These are phyloP conservation scores for Lagria hirta DNA, from an alignment of 2,888 invertebrate species.

Conservation along the genomic window DNA sequence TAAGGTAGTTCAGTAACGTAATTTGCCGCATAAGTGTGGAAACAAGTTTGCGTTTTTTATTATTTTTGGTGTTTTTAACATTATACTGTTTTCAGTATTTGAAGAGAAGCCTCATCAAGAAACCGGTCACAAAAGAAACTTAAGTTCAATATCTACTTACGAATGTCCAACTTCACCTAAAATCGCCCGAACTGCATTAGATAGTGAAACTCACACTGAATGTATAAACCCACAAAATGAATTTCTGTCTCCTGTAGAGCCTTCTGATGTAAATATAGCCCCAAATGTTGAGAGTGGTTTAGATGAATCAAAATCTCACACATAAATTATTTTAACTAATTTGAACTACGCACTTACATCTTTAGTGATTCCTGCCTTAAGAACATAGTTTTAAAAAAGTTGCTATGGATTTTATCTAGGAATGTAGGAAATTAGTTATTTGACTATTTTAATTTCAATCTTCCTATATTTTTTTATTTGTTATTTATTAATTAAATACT, in stretches of 20 bases:
- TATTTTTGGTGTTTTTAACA: slow-evolving; percentile 3
- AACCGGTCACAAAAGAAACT: slow-evolving; percentile 46
- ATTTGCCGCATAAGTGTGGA: too few relatives aligned
- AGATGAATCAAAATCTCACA: slow-evolving; percentile 28
- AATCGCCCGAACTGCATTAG: slow-evolving; percentile 1
- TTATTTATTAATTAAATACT: slow-evolving; percentile 26
- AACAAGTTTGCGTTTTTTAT: not conserved
- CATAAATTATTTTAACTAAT: slow-evolving; percentile 28
- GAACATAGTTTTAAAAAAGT: slow-evolving; percentile 15
- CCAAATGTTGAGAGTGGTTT: slow-evolving; percentile 24
- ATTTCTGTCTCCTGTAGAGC: slow-evolving; percentile 3
- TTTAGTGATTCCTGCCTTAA: slow-evolving; percentile 31
- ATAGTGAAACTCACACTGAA: slow-evolving; percentile 3
- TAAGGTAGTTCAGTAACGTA: too few relatives aligned
- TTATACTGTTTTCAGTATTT: slow-evolving; percentile 61
- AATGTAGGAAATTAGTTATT: slow-evolving; percentile 10
- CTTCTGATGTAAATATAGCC: slow-evolving; percentile 14
- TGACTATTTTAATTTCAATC: slow-evolving; percentile 15
- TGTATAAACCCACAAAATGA: slow-evolving; percentile 6
- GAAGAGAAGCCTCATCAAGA: slow-evolving; percentile 65
- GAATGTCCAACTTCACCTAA: slow-evolving; percentile 30
- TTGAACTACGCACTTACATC: slow-evolving; percentile 27
- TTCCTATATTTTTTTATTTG: slow-evolving; percentile 8
- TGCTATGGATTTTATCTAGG: slow-evolving; percentile 20
- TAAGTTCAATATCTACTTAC: slow-evolving; percentile 43